These are phyloP conservation scores for Leontopithecus rosalia DNA, from an alignment of 2,797 vertebrate genomes.

Conservation along the genomic window DNA sequence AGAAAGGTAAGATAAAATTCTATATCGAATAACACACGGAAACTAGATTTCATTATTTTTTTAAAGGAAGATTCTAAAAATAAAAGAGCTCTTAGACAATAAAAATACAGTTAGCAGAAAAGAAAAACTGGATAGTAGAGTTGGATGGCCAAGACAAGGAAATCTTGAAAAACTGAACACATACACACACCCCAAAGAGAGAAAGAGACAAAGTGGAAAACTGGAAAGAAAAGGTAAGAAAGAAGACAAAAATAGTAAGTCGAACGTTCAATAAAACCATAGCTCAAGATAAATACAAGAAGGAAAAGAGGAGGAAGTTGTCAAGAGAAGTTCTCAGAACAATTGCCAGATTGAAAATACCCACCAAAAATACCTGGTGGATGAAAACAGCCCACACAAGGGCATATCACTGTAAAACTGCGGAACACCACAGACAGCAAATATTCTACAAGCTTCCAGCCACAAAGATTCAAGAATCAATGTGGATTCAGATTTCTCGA, in stretches of 20 bases:
- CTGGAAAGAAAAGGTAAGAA: conserved; percentile 33
- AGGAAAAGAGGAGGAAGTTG: not conserved
- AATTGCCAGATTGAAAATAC: not conserved
- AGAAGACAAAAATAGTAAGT: not conserved
- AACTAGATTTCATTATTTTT: not conserved
- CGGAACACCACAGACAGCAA: not conserved
- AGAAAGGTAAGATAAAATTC: not conserved
- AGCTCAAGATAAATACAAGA: not conserved
- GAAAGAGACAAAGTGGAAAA: not conserved
- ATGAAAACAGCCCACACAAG: not conserved
- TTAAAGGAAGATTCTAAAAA: not conserved
- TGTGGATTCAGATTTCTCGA: not conserved
- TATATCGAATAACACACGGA: not conserved
- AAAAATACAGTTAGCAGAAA: conserved; percentile 6
- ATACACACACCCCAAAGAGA: not conserved
- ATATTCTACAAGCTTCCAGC: not conserved
- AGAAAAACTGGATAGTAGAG: not conserved
- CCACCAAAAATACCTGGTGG: not conserved
- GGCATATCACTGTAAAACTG: not conserved
- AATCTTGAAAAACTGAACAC: not conserved
- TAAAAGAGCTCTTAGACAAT: not conserved
- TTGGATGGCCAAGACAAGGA: not conserved
- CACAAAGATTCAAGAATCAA: not conserved
- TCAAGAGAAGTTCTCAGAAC: not conserved
- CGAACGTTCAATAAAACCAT: not conserved